phyloP scores from a whole-genome alignment of 92 coral and sea anemone species.

The Anthopleura xanthogrammica region DNA sequence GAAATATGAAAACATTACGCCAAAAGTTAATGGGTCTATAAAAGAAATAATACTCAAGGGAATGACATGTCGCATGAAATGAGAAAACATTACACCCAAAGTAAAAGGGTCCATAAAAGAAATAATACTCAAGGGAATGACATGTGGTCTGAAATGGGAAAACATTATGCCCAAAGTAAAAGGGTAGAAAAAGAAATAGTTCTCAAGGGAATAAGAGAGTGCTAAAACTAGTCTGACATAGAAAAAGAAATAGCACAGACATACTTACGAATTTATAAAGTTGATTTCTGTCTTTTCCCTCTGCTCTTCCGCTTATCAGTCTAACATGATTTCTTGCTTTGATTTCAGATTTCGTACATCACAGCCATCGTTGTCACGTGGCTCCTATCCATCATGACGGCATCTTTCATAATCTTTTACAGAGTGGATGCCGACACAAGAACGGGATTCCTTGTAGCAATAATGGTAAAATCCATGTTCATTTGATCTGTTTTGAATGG shows the following conservation, averaged over 20 bases:
- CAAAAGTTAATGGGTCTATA: neutral
- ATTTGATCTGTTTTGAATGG: neutral
- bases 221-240: too few species aligned
- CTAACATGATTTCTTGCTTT: neutral
- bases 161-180: too few species aligned
- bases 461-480: slow-evolving; percentile 27
- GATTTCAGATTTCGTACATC: slow-evolving; percentile 1
- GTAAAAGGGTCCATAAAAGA: neutral
- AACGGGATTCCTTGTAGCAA: neutral
- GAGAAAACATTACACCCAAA: neutral
- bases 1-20: too few species aligned
- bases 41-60: neutral
- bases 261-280: too few species aligned
- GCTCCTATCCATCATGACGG: slow-evolving; percentile 20
- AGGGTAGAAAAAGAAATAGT: too few species aligned
- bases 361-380: slow-evolving; percentile 25
- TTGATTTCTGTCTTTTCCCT: too few species aligned
- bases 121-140: neutral
- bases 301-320: neutral
- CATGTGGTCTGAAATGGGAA: too few species aligned
- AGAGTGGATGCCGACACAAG: neutral
- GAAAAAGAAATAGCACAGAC: too few species aligned
- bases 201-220: too few species aligned
- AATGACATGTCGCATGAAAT: neutral
- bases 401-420: neutral